Base-by-base conservation (phyloP, 2,888 invertebrate species). In the Nebria brevicollis region DNA sequence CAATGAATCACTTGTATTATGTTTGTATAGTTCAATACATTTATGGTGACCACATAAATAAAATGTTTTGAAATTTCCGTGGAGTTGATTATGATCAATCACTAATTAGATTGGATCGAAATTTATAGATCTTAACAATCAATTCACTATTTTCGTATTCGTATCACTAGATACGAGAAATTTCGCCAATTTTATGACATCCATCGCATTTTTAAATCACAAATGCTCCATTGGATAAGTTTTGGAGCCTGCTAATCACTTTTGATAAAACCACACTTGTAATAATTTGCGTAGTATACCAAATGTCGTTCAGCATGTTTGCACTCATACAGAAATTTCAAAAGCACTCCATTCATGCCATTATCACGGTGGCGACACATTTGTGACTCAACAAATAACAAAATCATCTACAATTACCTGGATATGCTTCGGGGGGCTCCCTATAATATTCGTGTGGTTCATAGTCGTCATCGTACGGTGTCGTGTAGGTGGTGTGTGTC, bases 401-500 rank as follows among this genome's bases (percentile, higher is more conserved):
- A 54, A 54, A 54, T 68, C 26, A 70, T 70, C 11, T 20, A 15
- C 34, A 34, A 86, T 87, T 88, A 89, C 90, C 89, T 86, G 89
- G 87, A 86, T 89, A 90, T 15, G 78, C 64, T 83, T 89, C 89
- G 54, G 90, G 87, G 81, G 90, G 87, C 81, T 90, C 90, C 84
- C 91, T 90, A 86, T 91, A 91, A 85, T 89, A 89, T n/a, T 87
- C 88, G 13, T 84, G 81, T 1, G 86, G 86, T 66, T 89, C 89
- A 83, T 89, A 89, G 15, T 89, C 90, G 13, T 86, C 85, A 64
- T 88, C 88, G 83, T 85, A 87, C 26, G 84, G 81, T 7, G 86
- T 85, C 70, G 86, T 84, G 79, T 86, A 86, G 6, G 85, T 83
- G 7, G 85, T 83, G 2, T 87, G 84, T n/a, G 86, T 83, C n/a